These are phyloP conservation scores for Artibeus jamaicensis DNA, from an alignment of 2,797 vertebrate genomes.

Conservation along the genomic window DNA sequence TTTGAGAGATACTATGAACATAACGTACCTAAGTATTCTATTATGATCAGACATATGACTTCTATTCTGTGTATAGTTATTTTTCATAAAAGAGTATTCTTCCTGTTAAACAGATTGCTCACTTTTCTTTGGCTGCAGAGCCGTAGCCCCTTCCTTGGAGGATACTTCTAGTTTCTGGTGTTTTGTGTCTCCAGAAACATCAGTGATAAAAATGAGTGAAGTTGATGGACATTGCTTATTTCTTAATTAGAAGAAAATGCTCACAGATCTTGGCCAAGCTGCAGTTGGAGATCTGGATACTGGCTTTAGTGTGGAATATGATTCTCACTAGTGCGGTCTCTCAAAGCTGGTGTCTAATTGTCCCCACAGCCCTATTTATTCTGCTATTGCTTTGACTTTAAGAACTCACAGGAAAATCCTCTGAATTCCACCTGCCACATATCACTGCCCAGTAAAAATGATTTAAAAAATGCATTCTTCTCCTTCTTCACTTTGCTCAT, in stretches of 20 bases:
- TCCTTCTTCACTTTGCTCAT: background rate
- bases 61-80: background rate
- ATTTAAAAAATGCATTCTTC: background rate
- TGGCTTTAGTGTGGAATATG: background rate
- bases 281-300: background rate
- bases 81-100: background rate
- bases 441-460: background rate
- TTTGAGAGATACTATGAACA: background rate
- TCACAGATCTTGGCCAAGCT: background rate
- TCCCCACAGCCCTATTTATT: background rate
- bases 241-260: constrained; percentile 33
- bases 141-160: background rate
- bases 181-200: background rate
- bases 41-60: background rate
- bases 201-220: background rate
- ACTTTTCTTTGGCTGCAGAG: background rate
- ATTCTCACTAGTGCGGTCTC: background rate
- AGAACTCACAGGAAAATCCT: background rate
- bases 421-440: background rate
- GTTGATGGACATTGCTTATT: background rate
- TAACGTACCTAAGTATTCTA: background rate
- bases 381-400: constrained; percentile 1
- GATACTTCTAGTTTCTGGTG: background rate
- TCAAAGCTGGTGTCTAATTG: background rate
- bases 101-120: background rate